A percentile compares a stretch with the other conserved stretches of the same genome.
Conservation (phyloP, 2,797 vertebrate species). For the Gadopsis marmoratus region DNA sequence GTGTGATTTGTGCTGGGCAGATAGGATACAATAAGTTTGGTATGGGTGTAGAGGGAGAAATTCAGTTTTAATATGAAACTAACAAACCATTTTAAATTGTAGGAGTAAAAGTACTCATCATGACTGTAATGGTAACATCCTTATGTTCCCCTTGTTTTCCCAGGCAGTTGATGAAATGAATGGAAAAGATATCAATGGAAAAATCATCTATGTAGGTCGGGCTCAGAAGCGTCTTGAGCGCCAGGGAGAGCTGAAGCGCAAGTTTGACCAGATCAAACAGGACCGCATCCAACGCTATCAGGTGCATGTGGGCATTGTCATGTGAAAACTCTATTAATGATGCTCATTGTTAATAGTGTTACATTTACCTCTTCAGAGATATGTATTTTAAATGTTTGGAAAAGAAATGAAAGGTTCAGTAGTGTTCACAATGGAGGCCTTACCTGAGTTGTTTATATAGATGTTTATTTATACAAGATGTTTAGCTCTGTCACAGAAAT, state of each 20-base stretch:
- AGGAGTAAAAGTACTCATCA: neutral
- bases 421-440: neutral
- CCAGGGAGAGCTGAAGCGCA: conserved; percentile 94
- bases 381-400: neutral
- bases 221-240: conserved; percentile 97
- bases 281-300: conserved; percentile 94
- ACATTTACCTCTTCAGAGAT: neutral
- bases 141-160: conserved; percentile 4
- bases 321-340: neutral
- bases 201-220: conserved; percentile 90
- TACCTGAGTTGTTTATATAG: neutral
- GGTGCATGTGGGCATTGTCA: conserved; percentile 74
- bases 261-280: conserved; percentile 95
- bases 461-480: neutral
- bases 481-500: neutral
- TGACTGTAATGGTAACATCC: neutral
- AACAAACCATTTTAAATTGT: neutral
- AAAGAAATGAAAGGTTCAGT: conserved; percentile 7
- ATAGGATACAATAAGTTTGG: neutral
- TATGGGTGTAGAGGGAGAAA: neutral
- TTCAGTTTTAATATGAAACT: neutral
- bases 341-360: neutral
- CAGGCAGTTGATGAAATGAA: conserved; percentile 97
- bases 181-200: conserved; percentile 92
- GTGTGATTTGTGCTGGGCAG: neutral